These are phyloP conservation scores for Bradypus variegatus DNA, from an alignment of 2,797 vertebrate genomes.

Conservation along the genomic window DNA sequence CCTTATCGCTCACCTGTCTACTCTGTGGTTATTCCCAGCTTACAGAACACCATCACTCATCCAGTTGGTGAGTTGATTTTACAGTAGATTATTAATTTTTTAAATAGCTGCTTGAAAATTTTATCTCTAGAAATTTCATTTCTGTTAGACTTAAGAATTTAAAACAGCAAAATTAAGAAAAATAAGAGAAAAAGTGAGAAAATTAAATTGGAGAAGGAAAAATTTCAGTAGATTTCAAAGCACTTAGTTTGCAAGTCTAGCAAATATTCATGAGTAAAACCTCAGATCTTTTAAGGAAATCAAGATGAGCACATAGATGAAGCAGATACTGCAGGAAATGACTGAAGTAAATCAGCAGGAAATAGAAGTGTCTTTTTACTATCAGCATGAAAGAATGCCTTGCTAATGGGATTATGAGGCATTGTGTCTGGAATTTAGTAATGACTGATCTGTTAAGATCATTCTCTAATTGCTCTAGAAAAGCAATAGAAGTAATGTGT, in stretches of 20 bases:
- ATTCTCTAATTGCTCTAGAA: background rate
- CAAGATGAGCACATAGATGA: background rate
- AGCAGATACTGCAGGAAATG: conserved; percentile 41
- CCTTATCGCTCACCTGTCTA: conserved; percentile 68
- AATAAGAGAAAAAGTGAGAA: conserved; percentile 1
- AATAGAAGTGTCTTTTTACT: conserved; percentile 15
- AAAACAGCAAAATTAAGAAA: background rate
- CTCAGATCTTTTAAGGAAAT: conserved; percentile 36
- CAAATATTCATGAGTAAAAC: conserved; percentile 4
- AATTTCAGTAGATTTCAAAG: background rate
- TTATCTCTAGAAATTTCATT: conserved; percentile 28
- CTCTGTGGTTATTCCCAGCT: conserved; percentile 68
- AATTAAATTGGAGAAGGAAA: conserved; percentile 18
- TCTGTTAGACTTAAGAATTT: conserved; percentile 31
- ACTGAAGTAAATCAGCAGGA: conserved; percentile 28
- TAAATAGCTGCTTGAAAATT: conserved; percentile 9
- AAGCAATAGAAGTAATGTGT: background rate
- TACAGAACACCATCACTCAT: conserved; percentile 68
- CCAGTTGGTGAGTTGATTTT: conserved; percentile 75
- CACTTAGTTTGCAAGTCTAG: conserved; percentile 16
- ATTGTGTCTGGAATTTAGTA: conserved; percentile 30
- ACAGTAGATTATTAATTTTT: conserved; percentile 48
- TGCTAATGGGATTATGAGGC: conserved; percentile 1
- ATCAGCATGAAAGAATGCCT: conserved; percentile 9
- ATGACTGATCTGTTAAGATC: background rate